Conservation (phyloP, 2,888 invertebrate species). For the Bursaphelenchus okinawaensis region DNA sequence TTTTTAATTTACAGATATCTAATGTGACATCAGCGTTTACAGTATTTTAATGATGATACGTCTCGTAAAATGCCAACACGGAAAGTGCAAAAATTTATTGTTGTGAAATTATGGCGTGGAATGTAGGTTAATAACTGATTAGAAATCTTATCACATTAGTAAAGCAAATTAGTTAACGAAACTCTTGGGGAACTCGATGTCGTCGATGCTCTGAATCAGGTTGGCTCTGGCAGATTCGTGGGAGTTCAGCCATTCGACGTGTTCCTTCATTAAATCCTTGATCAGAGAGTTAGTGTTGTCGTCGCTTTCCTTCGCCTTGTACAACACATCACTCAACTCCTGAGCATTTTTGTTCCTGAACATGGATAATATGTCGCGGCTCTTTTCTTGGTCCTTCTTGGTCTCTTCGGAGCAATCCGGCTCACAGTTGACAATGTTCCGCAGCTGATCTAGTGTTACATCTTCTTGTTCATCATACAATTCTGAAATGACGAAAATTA, state of each 20-base stretch:
- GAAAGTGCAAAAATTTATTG: not conserved
- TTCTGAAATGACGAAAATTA: not conserved
- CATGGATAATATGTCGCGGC: constrained; percentile 23
- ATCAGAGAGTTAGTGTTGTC: not conserved
- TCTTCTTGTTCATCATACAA: not conserved
- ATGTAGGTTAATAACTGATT: not conserved
- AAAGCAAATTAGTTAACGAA: constrained; percentile 2
- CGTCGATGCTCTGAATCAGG: constrained; percentile 4
- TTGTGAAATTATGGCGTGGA: not conserved
- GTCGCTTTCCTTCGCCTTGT: constrained; percentile 6
- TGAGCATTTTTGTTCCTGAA: constrained; percentile 33
- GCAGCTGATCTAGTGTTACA: constrained; percentile 36
- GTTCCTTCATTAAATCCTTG: not conserved
- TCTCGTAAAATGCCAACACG: too few species aligned
- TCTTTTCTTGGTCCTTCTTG: constrained; percentile 37
- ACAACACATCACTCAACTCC: constrained; percentile 20
- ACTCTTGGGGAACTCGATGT: constrained; percentile 6
- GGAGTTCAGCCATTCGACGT: constrained; percentile 6
- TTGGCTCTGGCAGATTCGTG: constrained; percentile 9
- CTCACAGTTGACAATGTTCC: constrained; percentile 35
- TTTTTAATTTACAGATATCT: too few species aligned
- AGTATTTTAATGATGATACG: too few species aligned
- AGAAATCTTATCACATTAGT: not conserved
- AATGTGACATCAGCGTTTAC: too few species aligned
- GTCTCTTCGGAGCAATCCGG: constrained; percentile 45